phyloP scores from a whole-genome alignment of 2,888 invertebrate genomes.

The Mesopsocus fuscifrons region DNA sequence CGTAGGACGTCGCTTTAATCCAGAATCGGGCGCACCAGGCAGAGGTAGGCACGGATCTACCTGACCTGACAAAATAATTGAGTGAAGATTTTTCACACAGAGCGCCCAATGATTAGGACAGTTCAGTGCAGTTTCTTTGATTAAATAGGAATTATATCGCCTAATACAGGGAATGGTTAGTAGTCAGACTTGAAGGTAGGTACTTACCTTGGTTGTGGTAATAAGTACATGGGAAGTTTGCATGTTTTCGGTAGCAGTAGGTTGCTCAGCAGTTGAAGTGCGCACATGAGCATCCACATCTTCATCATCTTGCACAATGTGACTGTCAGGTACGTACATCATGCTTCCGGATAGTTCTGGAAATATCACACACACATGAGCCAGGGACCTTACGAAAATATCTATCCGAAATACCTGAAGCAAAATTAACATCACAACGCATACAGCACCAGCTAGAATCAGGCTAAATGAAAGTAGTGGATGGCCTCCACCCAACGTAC shows the following conservation, averaged over 20 bases:
- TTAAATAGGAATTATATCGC: slow-evolving; percentile 4
- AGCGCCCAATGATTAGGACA: not conserved
- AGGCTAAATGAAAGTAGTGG: too few relatives aligned
- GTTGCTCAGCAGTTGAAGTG: slow-evolving; percentile 21
- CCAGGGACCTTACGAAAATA: too few relatives aligned
- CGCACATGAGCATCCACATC: slow-evolving; percentile 29
- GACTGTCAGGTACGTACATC: slow-evolving; percentile 80
- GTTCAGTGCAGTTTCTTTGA: not conserved
- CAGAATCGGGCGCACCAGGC: too few relatives aligned
- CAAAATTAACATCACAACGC: too few relatives aligned
- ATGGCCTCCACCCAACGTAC: too few relatives aligned
- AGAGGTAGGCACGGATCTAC: too few relatives aligned
- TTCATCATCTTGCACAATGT: slow-evolving; percentile 64
- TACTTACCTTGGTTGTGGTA: slow-evolving; percentile 66
- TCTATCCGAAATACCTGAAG: too few relatives aligned
- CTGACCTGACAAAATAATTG: not conserved
- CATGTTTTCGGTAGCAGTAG: slow-evolving; percentile 18
- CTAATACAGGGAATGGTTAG: too few relatives aligned
- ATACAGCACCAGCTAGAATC: too few relatives aligned
- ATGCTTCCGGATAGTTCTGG: slow-evolving; percentile 54
- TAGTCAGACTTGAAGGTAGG: too few relatives aligned
- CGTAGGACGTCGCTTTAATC: not conserved
- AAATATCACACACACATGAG: slow-evolving; percentile 15
- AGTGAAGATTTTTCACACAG: not conserved
- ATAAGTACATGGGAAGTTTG: slow-evolving; percentile 54